Evolutionary conservation across 1,140 invertebrate species (phyloP), one percentile per base, ranked within the genome.

Genomic region (Drosophila virilis): DNA sequence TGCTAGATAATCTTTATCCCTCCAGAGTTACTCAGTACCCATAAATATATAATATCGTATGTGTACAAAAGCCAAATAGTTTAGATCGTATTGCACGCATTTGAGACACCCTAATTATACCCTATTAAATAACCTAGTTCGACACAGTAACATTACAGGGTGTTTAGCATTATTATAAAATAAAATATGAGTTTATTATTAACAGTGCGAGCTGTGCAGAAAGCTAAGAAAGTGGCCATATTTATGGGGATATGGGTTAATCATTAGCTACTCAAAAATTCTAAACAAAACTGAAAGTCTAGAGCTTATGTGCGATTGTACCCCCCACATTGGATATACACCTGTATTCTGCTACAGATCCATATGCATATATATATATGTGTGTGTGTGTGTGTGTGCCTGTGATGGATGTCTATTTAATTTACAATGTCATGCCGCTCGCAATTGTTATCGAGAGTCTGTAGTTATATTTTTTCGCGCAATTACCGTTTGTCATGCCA

Each of bases 401-500:
- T 37, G 37, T 42, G 28, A 51, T 50, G 13, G 32, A 42, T 52
- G 32, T 46, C 50, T 46, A 22, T 38, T 70, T 55, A 57, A 71
- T 71, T 71, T 55, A 64, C 68, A 71, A 71, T 71, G 68, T 64
- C 60, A 57, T 32, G 59, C 60, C 59, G 51, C 43, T 50, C 15
- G 52, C 50, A 69, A 68, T 74, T 60, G 58, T 73, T 72, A 50
- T 66, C 40, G 57, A 38, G 40, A 35, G 35, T 60, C 45, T 33
- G 48, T 65, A 37, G 9, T 40, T 58, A 8, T 15, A 40, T 40
- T 60, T 71, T 76, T 52, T 83, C 42, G 67, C 73, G 72, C 78
- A 79, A 80, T 80, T 79, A 72, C 17, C 40, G 57, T 78, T 80
- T 69, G 78, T 76, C 78, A 80, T 78, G 76, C 72, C 62, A 71